Evolutionary conservation across 1,140 invertebrate genomes (phyloP).

Genomic region (Hyposmocoma kahamanoa): DNA sequence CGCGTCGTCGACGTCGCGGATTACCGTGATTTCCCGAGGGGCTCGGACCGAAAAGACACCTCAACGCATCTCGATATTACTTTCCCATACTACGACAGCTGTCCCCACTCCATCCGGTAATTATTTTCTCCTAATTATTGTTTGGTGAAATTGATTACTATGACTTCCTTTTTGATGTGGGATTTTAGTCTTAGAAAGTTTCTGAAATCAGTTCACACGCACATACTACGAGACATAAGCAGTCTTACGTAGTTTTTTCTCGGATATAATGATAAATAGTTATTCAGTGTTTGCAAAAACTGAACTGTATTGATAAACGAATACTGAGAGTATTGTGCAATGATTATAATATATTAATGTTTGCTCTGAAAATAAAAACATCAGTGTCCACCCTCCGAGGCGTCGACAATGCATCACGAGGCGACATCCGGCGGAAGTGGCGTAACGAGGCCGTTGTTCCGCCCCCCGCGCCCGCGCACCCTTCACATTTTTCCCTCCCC

Average conservation of each 20-base stretch:
- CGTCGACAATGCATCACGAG: slow-evolving; percentile 53
- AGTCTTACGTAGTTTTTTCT: no score
- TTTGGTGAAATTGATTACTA: slow-evolving; percentile 31
- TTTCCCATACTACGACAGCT: slow-evolving; percentile 20
- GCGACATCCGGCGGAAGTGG: slow-evolving; percentile 61
- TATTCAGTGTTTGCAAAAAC: no score
- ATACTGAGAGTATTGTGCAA: no score
- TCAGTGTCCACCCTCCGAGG: slow-evolving; percentile 43
- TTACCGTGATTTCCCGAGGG: slow-evolving; percentile 69
- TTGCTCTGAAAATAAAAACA: slow-evolving; percentile 45
- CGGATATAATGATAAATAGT: no score
- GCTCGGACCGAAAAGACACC: slow-evolving; percentile 62
- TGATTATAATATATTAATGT: slow-evolving; percentile 43
- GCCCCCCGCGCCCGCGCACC: slow-evolving; percentile 15
- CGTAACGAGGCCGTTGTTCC: slow-evolving; percentile 65
- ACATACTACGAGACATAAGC: no score
- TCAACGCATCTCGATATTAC: slow-evolving; percentile 48
- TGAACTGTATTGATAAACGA: no score
- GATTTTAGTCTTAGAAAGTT: slow-evolving; percentile 1
- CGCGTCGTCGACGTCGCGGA: slow-evolving; percentile 48
- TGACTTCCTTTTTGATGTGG: slow-evolving; percentile 13
- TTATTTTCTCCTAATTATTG: slow-evolving; percentile 31
- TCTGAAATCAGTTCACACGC: no score
- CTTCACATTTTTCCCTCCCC: slow-evolving; percentile 17
- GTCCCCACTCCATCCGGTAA: neutral